Evolutionary conservation across 2,888 invertebrate species (phyloP), one percentile per base, ranked within the genome.

Genomic region (Meganola albula): DNA sequence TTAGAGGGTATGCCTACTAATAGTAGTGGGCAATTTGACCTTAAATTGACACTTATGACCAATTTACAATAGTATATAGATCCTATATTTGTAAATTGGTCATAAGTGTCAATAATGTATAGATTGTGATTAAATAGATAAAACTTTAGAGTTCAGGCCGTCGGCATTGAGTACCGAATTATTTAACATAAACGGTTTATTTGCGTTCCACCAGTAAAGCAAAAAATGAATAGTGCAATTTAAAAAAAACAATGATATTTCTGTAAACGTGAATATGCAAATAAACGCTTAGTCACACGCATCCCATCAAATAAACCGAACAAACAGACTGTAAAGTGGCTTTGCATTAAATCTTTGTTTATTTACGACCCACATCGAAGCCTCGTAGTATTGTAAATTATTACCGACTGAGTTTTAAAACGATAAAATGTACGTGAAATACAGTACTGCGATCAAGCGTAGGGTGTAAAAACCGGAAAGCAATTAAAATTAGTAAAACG

Each of bases 401-500:
- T 65, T 63, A 55, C 56, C 40, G 48, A 50, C 44, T 50, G 53
- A 63, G 63, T 67, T 70, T 71, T 63, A 64, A 67, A 73, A 67
- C 72, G 58, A 74, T 75, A 73, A 74, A 74, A 62, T 66, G 51
- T 63, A 53, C 60, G 60, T 75, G 63, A 71, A 71, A 72, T 69
- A 71, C 65, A 62, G 59, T 54, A 53, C 58, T 51, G 58, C 37
- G 60, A 71, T 71, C 64, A 61, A 63, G 56, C 58, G 60, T 43
- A 50, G 58, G 57, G 63, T 53, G 60, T 74, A 70, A 76, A 77
- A 74, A 74, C 68, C 54, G 60, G 55, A 60, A 53, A 63, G 69
- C 64, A 70, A 75, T 77, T 74, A 76, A 79, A 78, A 77, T 78
- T 76, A 75, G 72, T 73, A 64, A 74, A 78, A 77, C 60, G 61